Evolutionary conservation across 2,113 vertebrate genomes (phyloP).

Genomic region (Ahaetulla prasina): DNA sequence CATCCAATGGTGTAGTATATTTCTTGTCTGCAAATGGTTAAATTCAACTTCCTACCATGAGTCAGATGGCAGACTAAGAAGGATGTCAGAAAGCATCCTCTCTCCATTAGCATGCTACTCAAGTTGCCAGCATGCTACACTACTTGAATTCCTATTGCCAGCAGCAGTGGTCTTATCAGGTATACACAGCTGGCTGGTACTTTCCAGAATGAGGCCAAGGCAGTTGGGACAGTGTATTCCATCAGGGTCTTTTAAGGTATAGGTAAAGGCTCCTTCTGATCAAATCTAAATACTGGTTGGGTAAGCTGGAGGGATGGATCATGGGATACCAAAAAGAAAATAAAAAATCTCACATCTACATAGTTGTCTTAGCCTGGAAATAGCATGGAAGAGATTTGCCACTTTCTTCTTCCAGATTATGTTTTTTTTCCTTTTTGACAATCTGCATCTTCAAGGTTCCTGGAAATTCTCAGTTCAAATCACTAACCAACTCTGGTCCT

Average conservation of each 20-base stretch:
- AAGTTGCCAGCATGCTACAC: not conserved
- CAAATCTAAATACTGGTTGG: not conserved
- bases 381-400: not conserved
- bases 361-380: not conserved
- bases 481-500: not conserved
- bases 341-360: not conserved
- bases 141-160: not conserved
- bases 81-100: not conserved
- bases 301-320: not conserved
- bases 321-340: not conserved
- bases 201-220: not conserved
- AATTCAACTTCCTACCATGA: not conserved
- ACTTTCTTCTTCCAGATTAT: not conserved
- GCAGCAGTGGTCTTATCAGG: not conserved
- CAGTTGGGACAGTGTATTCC: not conserved
- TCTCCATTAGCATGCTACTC: not conserved
- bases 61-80: not conserved
- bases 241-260: not conserved
- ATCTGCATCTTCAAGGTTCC: not conserved
- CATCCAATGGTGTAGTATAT: not conserved
- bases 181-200: not conserved
- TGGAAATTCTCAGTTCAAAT: not conserved
- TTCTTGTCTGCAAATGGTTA: not conserved
- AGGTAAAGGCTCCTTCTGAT: not conserved
- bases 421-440: not conserved